A percentile compares a stretch with the other conserved stretches of the same genome.
Conservation (phyloP, 2,797 vertebrate genomes). For the Megalops cyprinoides region DNA sequence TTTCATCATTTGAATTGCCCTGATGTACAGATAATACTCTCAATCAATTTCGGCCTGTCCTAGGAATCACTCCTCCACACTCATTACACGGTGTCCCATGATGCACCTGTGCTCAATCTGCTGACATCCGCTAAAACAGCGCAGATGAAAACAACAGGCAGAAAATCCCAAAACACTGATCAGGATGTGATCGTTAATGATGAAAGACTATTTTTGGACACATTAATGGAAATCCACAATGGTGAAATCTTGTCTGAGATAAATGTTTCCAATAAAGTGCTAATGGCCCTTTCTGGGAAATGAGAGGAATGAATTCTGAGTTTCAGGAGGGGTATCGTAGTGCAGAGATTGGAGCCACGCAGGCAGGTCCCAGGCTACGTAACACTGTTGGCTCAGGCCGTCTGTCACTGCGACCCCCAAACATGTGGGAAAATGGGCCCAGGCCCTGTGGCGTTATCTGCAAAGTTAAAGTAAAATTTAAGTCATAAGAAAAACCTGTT, state of each 20-base stretch:
- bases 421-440: too few species aligned
- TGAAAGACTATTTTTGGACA: neutral
- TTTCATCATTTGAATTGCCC: conserved; percentile 6
- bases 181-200: neutral
- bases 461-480: too few species aligned
- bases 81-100: neutral
- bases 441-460: too few species aligned
- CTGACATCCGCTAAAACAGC: neutral
- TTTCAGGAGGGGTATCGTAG: neutral
- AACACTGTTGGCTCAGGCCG: too few species aligned
- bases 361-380: too few species aligned
- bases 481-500: too few species aligned
- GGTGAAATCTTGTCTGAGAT: neutral
- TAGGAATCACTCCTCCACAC: conserved; percentile 8
- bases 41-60: neutral
- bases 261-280: conserved; percentile 14
- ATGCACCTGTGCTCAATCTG: neutral
- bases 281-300: neutral
- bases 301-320: neutral
- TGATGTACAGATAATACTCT: neutral
- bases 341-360: neutral
- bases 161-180: neutral
- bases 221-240: conserved; percentile 5
- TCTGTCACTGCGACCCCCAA: too few species aligned
- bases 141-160: neutral